Evolutionary conservation across 1,140 invertebrate species (phyloP), one percentile per base, ranked within the genome.

Genomic region (Parapsyche elsis): DNA sequence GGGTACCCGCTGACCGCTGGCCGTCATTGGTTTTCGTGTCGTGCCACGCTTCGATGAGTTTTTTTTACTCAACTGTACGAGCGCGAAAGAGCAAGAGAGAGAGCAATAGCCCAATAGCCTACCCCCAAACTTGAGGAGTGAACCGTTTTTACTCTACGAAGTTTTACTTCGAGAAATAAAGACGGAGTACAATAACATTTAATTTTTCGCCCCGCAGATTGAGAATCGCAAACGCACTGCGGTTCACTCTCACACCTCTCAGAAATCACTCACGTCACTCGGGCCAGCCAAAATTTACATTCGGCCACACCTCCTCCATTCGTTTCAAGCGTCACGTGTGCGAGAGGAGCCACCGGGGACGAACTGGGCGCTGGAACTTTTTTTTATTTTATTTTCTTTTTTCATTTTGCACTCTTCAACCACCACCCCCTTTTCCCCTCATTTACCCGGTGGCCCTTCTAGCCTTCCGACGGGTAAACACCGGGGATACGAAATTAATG

Each of bases 261-360:
- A 57, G 70, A 81, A 81, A 81, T 78, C 49, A 76, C 53, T 78
- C 71, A 73, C 80, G 80, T 81, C 80, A 81, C 59, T 61, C 21
- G 59, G 30, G 16, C 49, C 16, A 16, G 49, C 21, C 71, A 21
- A 78, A 81, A 81, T 81, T 81, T 81, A 81, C 76, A 81, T 81
- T 74, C 38, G 71, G 44, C 57, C 80, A 77, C 59, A 46, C 80
- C 80, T 78, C 46, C 76, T 78, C 44, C 76, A 74, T 81, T 81
- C 80, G 78, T 81, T 78, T 74, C 75, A 24, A 46, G 44, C 74
- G 30, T 44, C 70, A 46, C 38, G 14, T 38, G 61, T 12, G 21
- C 5, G 24, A 67, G 4, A 24, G 24, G 4, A 26, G 7, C 24
- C 12, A 23, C 71, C 73, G n/a, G 21, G 46, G 53, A 53, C 53